Base-by-base conservation (phyloP, 1,140 invertebrate species). In the Atta cephalotes region DNA sequence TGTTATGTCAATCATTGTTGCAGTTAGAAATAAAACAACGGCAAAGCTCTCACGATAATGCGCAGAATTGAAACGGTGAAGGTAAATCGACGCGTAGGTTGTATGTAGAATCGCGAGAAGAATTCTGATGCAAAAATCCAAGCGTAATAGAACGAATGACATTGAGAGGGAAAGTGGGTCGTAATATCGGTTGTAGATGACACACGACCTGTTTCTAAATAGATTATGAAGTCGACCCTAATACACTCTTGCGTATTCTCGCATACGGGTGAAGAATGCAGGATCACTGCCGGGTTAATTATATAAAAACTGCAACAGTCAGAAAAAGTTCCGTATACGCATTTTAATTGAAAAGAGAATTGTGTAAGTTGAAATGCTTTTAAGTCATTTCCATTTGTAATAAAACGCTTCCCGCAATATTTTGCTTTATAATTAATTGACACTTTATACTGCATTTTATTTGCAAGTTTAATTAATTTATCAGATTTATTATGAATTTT, bases 161-260 rank as follows among this genome's bases (percentile, higher is more conserved):
- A 71, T 89, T 72, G 60, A 45, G 21, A 35, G 31, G 28, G 72
- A 39, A 90, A 90, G 53, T 78, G 71, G 86, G 86, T 86, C 89
- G 62, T 68, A 80, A 85, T 65, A 65, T 71, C 35, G 66, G n/a
- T 12, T 21, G 14, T 14, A 60, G 60, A 78, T 25, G 56, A 2
- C 18, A 53, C 45, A n/a, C 35, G 81, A 88, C 65, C 89, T 58
- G 60, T 86, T 90, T 90, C 76, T 88, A 90, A 90, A 81, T 68
- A 49, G 18, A 72, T 66, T 86, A 81, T 31, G 39, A 70, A 78
- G 78, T 62, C 56, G 21, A 68, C 51, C 1, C 16, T n/a, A 25
- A 25, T 25, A 70, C 1, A 65, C 25, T 51, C 10, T 28, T 12
- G 35, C 49, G 16, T 62, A 35, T 25, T 71, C 56, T 14, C 21